Evolutionary conservation across 2,888 invertebrate species (phyloP).

Genomic region (Hypomecis punctinalis): DNA sequence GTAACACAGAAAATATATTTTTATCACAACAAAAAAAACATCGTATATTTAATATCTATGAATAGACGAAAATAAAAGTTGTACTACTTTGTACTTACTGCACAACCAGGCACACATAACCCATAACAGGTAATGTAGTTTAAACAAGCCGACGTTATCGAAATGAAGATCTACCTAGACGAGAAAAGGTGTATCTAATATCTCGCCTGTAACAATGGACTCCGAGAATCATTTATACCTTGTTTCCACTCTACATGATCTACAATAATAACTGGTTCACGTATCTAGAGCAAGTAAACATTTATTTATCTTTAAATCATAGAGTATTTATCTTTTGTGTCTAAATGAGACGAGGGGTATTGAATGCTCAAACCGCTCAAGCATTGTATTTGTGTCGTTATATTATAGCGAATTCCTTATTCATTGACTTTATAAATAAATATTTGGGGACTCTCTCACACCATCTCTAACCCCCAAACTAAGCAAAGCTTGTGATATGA

Average conservation of each 20-base stretch:
- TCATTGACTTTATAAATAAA: too few species aligned
- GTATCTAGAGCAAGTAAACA: conserved; percentile 53
- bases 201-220: conserved; percentile 6
- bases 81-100: too few species aligned
- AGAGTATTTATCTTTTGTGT: conserved; percentile 32
- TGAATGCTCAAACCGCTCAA: conserved; percentile 9
- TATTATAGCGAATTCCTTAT: neutral
- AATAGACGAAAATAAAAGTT: too few species aligned
- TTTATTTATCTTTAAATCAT: conserved; percentile 38
- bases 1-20: too few species aligned
- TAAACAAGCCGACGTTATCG: neutral
- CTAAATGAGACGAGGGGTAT: conserved; percentile 23
- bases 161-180: neutral
- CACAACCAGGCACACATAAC: neutral
- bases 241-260: conserved; percentile 37
- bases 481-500: too few species aligned
- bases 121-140: neutral
- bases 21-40: too few species aligned
- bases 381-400: neutral
- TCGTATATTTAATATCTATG: too few species aligned
- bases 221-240: conserved; percentile 23
- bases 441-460: too few species aligned
- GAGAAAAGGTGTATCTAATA: neutral
- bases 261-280: conserved; percentile 40
- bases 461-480: too few species aligned